Evolutionary conservation across 2,888 invertebrate species (phyloP).

Genomic region (Tanaodytes sp.): DNA sequence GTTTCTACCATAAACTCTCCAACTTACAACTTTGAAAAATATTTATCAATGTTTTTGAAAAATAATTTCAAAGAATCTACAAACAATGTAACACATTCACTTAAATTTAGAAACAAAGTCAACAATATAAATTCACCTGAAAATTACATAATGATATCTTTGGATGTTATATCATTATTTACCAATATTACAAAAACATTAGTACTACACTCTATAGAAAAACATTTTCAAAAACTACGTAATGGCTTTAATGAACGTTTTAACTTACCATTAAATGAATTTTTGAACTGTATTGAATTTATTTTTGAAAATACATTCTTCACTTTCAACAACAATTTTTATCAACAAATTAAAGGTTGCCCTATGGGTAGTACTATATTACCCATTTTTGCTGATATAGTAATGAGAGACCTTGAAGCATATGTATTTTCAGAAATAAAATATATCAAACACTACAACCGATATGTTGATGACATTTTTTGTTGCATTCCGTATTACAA

Average conservation of each 20-base stretch:
- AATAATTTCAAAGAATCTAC: background rate
- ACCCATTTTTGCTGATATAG: conserved; percentile 11
- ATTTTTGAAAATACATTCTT: no score
- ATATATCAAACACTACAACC: background rate
- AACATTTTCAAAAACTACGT: no score
- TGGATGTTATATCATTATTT: no score
- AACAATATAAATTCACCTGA: background rate
- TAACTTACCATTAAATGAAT: background rate
- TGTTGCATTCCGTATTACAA: background rate
- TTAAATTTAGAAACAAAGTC: conserved; percentile 3
- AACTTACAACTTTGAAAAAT: background rate
- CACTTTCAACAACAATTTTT: conserved; percentile 7
- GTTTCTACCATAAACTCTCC: conserved; percentile 1
- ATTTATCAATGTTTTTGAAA: background rate
- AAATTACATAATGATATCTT: conserved; percentile 2
- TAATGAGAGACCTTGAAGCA: conserved; percentile 10
- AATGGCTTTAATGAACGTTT: background rate
- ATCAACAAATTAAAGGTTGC: no score
- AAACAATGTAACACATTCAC: conserved; percentile 8
- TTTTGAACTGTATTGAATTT: background rate
- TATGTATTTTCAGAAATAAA: background rate
- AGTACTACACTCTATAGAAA: no score
- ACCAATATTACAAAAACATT: background rate
- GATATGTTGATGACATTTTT: background rate
- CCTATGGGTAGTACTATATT: no score